Evolutionary conservation across 1,140 invertebrate species (phyloP).

Genomic region (Panonychus citri): DNA sequence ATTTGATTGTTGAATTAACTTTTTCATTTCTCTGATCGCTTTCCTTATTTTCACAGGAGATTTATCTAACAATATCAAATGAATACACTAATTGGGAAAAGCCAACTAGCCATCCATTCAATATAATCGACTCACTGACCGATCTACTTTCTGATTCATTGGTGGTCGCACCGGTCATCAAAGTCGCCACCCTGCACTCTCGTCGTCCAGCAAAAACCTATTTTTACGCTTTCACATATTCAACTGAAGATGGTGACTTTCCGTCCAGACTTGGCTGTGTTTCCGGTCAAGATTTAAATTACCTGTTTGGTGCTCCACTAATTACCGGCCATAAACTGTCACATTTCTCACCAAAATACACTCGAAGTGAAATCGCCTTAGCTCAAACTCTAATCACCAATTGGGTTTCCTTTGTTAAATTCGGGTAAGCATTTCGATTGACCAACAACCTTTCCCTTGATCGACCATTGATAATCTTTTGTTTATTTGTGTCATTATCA

Average conservation of each 20-base stretch:
- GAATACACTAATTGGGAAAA: conserved; percentile 81
- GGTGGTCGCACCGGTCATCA: conserved; percentile 64
- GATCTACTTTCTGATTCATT: conserved; percentile 26
- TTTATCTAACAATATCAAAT: conserved; percentile 79
- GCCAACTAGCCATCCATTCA: conserved; percentile 40
- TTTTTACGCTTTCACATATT: background rate
- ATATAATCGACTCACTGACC: conserved; percentile 32
- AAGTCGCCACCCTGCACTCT: conserved; percentile 74
- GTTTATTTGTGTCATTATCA: too few species aligned
- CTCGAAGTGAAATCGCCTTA: conserved; percentile 58
- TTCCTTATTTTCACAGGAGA: conserved; percentile 32
- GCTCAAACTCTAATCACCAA: conserved; percentile 81
- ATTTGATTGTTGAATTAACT: too few species aligned
- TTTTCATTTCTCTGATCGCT: too few species aligned
- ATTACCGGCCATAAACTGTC: conserved; percentile 34
- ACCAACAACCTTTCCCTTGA: background rate
- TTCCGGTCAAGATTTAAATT: conserved; percentile 70
- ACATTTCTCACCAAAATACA: conserved; percentile 38
- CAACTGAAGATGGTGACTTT: background rate
- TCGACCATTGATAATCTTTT: too few species aligned
- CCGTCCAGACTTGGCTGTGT: conserved; percentile 44
- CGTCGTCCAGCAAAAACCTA: background rate
- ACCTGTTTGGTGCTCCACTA: conserved; percentile 68
- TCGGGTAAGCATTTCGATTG: conserved; percentile 13
- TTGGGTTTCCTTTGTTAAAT: conserved; percentile 90